Percentiles rank a stretch among this genome's conserved stretches.
Conservation (phyloP, 2,113 vertebrate genomes). For the Indri indri region DNA sequence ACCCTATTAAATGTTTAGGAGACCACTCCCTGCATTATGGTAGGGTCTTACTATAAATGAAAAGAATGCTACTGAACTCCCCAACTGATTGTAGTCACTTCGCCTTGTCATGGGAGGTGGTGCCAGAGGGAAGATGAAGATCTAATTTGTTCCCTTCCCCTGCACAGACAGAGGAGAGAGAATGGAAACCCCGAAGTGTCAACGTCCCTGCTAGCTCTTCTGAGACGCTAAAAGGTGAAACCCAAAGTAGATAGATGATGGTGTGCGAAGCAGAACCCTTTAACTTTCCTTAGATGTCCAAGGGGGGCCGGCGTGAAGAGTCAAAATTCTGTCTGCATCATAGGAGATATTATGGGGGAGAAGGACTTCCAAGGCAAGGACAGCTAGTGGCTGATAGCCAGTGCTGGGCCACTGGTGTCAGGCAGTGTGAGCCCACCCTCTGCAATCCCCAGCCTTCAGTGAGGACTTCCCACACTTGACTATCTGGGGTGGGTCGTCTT, state of each 20-base stretch:
- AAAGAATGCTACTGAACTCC: neutral
- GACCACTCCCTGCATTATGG: neutral
- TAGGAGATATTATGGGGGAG: neutral
- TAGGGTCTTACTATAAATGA: neutral
- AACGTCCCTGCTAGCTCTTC: neutral
- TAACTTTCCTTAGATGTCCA: neutral
- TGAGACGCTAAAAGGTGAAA: neutral
- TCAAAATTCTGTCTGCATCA: neutral
- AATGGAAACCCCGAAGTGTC: neutral
- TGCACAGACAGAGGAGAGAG: neutral
- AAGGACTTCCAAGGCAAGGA: neutral
- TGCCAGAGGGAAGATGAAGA: neutral
- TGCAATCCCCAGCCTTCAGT: neutral
- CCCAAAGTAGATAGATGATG: neutral
- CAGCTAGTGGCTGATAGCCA: accelerated
- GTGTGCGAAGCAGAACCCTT: neutral
- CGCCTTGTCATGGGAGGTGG: neutral
- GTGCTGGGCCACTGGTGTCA: neutral
- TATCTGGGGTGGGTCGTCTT: neutral
- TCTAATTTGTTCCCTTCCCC: neutral
- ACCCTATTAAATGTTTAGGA: neutral
- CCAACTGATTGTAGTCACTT: neutral
- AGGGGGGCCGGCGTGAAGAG: accelerated
- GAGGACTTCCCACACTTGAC: neutral
- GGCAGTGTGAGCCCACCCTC: neutral